phyloP scores from a whole-genome alignment of 2,888 invertebrate species.

The Ligdia adustata region DNA sequence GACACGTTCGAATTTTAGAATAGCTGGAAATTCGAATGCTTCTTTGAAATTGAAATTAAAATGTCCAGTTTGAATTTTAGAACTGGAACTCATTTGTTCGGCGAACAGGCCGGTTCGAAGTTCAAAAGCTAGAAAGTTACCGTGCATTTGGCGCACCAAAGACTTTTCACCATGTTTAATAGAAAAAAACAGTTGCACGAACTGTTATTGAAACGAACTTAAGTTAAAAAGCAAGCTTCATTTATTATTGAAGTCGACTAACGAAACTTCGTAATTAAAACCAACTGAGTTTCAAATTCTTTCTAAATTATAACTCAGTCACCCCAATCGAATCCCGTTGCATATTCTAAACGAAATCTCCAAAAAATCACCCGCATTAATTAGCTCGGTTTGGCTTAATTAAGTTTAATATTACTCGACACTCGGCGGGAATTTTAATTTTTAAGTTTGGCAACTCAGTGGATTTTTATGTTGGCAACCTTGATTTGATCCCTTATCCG shows the following conservation, averaged over 20 bases:
- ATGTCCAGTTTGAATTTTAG: slow-evolving; percentile 17
- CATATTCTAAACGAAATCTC: slow-evolving; percentile 43
- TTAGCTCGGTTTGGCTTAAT: slow-evolving; percentile 63
- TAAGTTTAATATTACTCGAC: slow-evolving; percentile 43
- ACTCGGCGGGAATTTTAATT: slow-evolving; percentile 56
- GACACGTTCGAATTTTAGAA: slow-evolving; percentile 45
- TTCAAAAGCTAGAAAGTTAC: slow-evolving; percentile 10
- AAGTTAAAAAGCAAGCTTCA: neutral
- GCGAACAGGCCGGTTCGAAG: slow-evolving; percentile 7
- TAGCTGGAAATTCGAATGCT: slow-evolving; percentile 19
- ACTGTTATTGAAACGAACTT: neutral
- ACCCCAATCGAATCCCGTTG: slow-evolving; percentile 42
- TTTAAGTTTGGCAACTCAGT: slow-evolving; percentile 27
- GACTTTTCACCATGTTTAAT: neutral
- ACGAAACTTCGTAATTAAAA: slow-evolving; percentile 7
- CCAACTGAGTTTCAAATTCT: neutral
- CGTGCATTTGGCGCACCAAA: neutral
- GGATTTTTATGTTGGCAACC: slow-evolving; percentile 22
- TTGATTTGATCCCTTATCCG: slow-evolving; percentile 1
- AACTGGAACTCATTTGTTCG: slow-evolving; percentile 10
- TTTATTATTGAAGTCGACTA: neutral
- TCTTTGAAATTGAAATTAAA: slow-evolving; percentile 42
- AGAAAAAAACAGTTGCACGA: neutral
- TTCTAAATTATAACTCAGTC: slow-evolving; percentile 34
- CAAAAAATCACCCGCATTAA: slow-evolving; percentile 51